Evolutionary conservation across 2,888 invertebrate genomes (phyloP).

Genomic region (Anarsia innoxiella): DNA sequence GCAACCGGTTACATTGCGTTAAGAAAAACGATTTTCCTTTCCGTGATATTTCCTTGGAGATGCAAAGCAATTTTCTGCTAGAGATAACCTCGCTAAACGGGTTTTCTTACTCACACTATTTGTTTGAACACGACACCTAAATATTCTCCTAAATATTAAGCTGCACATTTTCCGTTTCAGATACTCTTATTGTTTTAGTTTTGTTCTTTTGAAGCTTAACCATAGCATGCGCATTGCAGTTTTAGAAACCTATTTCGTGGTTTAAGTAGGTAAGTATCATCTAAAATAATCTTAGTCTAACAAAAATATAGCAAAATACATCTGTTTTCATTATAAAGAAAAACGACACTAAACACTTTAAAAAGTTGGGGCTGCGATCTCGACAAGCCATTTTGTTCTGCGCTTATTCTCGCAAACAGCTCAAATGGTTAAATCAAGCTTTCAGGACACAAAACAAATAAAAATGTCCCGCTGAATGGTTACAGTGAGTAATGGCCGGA

Average conservation of each 20-base stretch:
- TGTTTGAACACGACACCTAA: slow-evolving; percentile 30
- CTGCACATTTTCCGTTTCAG: no score
- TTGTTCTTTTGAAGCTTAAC: no score
- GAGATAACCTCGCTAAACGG: slow-evolving; percentile 59
- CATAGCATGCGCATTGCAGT: no score
- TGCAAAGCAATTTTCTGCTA: slow-evolving; percentile 69
- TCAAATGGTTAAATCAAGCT: slow-evolving; percentile 40
- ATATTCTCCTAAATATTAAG: not conserved
- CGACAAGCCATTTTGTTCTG: slow-evolving; percentile 25
- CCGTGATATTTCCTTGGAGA: slow-evolving; percentile 66
- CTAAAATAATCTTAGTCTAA: no score
- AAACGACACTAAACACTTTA: slow-evolving; percentile 31
- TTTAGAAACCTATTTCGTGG: no score
- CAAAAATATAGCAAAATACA: slow-evolving; percentile 29
- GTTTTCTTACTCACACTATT: slow-evolving; percentile 48
- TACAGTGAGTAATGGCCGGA: slow-evolving; percentile 37
- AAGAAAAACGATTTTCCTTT: slow-evolving; percentile 49
- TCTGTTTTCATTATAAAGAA: slow-evolving; percentile 42
- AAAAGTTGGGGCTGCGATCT: slow-evolving; percentile 23
- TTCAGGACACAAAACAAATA: slow-evolving; percentile 37
- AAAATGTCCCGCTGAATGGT: slow-evolving; percentile 40
- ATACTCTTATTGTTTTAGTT: no score
- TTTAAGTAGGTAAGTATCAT: no score
- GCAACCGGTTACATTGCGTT: slow-evolving; percentile 45
- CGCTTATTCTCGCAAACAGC: slow-evolving; percentile 26